Evolutionary conservation across 2,113 vertebrate genomes (phyloP), one percentile per base, ranked within the genome.

Genomic region (Salvelinus namaycush): DNA sequence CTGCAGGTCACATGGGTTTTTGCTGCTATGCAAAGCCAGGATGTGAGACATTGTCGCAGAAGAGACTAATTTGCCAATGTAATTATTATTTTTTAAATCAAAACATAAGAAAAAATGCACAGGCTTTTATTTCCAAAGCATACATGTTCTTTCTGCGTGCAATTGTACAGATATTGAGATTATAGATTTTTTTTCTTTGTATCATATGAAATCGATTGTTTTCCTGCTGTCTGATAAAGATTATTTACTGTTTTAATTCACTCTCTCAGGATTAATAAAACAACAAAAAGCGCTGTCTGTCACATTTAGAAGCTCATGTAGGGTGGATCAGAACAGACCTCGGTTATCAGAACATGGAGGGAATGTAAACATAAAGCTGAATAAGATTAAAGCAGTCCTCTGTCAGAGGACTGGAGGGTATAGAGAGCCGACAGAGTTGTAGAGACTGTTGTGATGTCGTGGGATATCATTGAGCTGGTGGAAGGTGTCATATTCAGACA

Each of bases 251-350:
- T 95, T 97, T 44, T 94, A 93, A 96, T 94, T 95, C 94, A 95
- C 93, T 93, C 95, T 96, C 97, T 99, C 97, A 98, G 97, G 97
- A 98, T 97, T 84, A 86, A 95, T 95, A 83, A 86, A 93, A 79
- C 82, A 79, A 51, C 7, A 83, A 81, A 84, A 90, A 89, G 87
- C 39, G 2, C 39, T 44, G 9, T 44, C 39, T 44, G 39, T 62
- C 59, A 44, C 72, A 67, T 20, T 78, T 34, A 70, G 76, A 69
- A 84, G 88, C 92, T 91, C 89, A 88, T 90, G 14, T 59, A 79
- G 83, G 76, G 80, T 90, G 87, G 84, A 62, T 62, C 59, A 22
- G 18, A 62, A 62, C 59, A 62, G 73, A 69, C 82, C 39, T 76
- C 83, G 82, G 80, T 78, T 24, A 24, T 75, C 81, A 34, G 11